Conservation (phyloP, 2,797 vertebrate species). For the Eupleurogrammus muticus region DNA sequence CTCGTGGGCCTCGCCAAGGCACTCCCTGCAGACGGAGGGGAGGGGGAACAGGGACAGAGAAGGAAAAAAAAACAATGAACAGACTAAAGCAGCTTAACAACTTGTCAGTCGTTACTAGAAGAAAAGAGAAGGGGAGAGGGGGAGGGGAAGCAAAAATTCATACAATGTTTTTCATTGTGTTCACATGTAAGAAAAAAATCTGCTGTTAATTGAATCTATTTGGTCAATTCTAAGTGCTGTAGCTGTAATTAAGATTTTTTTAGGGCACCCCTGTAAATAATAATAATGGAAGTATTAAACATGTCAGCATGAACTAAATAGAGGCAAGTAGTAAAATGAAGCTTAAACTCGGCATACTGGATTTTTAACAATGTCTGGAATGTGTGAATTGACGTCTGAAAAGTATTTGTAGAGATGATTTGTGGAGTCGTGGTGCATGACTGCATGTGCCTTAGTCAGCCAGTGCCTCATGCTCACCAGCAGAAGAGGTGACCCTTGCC, state of each 20-base stretch:
- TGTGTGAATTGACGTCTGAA: too few relatives aligned
- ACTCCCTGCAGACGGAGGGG: conserved; percentile 87
- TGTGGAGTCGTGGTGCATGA: neutral
- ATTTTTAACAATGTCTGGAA: neutral
- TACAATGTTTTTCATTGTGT: neutral
- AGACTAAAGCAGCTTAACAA: conserved; percentile 2
- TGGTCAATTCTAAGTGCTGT: neutral
- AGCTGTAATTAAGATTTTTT: neutral
- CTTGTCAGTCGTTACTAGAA: neutral
- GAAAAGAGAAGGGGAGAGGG: too few relatives aligned
- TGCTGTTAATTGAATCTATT: too few relatives aligned
- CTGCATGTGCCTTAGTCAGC: conserved; percentile 3
- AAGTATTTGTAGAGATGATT: neutral
- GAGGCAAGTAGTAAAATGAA: too few relatives aligned
- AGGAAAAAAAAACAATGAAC: conserved; percentile 14
- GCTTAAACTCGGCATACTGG: neutral
- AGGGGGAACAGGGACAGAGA: too few relatives aligned
- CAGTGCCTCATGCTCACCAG: conserved; percentile 83
- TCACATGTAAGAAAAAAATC: neutral
- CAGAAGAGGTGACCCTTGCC: conserved; percentile 99
- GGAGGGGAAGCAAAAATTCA: neutral
- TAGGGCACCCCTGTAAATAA: too few relatives aligned
- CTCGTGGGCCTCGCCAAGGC: conserved; percentile 97
- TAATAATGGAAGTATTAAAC: too few relatives aligned
- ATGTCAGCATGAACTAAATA: too few relatives aligned